phyloP scores from a whole-genome alignment of 2,113 vertebrate genomes.

The Vulpes lagopus region DNA sequence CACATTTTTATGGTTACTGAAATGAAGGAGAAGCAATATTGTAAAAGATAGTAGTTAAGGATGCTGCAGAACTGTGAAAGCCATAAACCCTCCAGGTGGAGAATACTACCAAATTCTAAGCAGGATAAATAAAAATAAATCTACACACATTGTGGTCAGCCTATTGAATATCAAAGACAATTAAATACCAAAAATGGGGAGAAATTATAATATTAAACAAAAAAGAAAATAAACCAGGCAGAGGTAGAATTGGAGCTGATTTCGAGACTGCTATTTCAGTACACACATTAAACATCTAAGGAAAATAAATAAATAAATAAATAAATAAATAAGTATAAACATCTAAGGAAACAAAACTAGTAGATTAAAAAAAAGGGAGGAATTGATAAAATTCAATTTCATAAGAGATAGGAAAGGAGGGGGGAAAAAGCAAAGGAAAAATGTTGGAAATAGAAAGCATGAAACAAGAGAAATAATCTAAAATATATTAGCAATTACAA shows the following conservation, averaged over 20 bases:
- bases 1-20: background rate
- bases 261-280: background rate
- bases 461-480: background rate
- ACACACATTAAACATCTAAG: background rate
- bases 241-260: background rate
- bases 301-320: too few relatives aligned
- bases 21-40: background rate
- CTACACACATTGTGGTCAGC: background rate
- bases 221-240: background rate
- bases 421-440: background rate
- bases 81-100: background rate
- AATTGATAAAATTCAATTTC: background rate
- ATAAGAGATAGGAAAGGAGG: background rate
- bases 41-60: background rate
- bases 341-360: background rate
- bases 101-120: background rate
- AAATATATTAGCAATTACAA: background rate
- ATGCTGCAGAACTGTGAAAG: constrained; percentile 19
- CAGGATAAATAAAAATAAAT: constrained; percentile 9
- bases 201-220: background rate
- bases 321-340: background rate
- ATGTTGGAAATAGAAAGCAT: background rate
- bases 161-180: background rate
- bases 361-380: background rate
- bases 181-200: background rate